Conservation (phyloP, 35 echinoderm and acorn worm genomes). For the Patiria miniata region DNA sequence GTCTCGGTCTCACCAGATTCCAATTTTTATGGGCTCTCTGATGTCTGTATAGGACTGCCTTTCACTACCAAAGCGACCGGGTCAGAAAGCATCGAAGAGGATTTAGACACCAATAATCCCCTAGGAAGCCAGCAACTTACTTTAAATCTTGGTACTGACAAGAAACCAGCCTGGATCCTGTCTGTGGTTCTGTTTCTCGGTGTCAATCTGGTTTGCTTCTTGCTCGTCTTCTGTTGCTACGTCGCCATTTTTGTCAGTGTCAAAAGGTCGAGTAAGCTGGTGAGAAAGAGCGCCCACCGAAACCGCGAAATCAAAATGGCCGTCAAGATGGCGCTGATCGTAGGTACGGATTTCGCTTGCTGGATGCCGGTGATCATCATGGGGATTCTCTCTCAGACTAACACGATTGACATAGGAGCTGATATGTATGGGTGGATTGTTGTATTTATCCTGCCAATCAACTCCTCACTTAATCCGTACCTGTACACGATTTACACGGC, state of each 20-base stretch:
- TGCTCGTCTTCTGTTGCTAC: conserved; percentile 34
- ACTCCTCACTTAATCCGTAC: conserved; percentile 62
- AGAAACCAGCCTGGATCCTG: conserved; percentile 13
- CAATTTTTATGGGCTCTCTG: conserved; percentile 55
- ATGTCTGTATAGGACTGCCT: conserved; percentile 46
- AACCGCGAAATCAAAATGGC: conserved; percentile 59
- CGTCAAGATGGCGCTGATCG: conserved; percentile 59
- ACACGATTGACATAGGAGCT: background rate
- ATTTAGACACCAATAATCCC: no score
- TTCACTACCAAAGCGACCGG: conserved; percentile 42
- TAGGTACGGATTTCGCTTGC: conserved; percentile 50
- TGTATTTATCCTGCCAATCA: conserved; percentile 66
- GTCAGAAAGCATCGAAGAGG: background rate
- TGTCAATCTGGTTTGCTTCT: conserved; percentile 35
- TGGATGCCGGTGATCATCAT: conserved; percentile 74
- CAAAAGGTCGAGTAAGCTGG: background rate
- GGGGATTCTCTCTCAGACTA: conserved; percentile 34
- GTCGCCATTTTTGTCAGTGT: conserved; percentile 37
- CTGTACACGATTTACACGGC: conserved; percentile 58
- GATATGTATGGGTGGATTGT: conserved; percentile 44
- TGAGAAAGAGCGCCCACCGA: background rate
- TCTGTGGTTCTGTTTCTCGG: conserved; percentile 52
- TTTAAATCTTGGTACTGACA: no score
- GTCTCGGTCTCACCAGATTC: conserved; percentile 18
- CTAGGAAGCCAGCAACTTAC: background rate